Conservation (phyloP, 2,113 vertebrate genomes). For the Neofelis nebulosa region DNA sequence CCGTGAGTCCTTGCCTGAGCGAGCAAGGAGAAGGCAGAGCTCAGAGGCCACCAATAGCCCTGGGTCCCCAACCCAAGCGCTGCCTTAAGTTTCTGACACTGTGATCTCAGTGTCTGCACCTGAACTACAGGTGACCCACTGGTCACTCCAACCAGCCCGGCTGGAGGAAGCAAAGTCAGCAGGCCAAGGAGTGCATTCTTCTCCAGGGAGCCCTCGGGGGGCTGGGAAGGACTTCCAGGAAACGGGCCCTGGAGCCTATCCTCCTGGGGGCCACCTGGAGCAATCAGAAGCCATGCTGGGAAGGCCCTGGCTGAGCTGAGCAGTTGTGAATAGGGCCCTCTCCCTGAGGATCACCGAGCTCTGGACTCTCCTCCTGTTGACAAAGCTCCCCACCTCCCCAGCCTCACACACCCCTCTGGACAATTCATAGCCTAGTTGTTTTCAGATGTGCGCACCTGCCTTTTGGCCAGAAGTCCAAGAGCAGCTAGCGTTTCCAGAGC, state of each 20-base stretch:
- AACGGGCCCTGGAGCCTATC: neutral
- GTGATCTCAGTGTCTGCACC: neutral
- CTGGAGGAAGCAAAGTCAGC: neutral
- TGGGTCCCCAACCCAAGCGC: neutral
- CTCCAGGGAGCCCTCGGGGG: fast-evolving
- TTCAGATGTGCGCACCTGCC: neutral
- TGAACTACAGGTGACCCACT: neutral
- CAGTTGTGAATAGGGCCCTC: neutral
- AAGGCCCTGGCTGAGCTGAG: neutral
- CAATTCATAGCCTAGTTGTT: neutral
- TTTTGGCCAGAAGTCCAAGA: neutral
- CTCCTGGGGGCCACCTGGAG: neutral
- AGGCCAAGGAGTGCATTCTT: neutral
- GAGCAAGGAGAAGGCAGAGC: neutral
- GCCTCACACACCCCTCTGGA: fast-evolving
- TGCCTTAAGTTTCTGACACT: neutral
- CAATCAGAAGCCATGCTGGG: neutral
- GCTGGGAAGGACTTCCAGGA: neutral
- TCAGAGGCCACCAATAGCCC: neutral
- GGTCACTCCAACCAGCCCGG: neutral
- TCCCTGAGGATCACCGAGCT: fast-evolving
- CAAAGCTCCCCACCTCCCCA: neutral
- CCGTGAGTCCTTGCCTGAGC: fast-evolving
- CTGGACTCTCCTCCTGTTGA: no score
- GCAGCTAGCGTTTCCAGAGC: no score